Percentiles rank a stretch among this genome's conserved stretches.
These are phyloP conservation scores for Wiebesia pumilae DNA, from an alignment of 1,140 invertebrate species.

Conservation along the genomic window DNA sequence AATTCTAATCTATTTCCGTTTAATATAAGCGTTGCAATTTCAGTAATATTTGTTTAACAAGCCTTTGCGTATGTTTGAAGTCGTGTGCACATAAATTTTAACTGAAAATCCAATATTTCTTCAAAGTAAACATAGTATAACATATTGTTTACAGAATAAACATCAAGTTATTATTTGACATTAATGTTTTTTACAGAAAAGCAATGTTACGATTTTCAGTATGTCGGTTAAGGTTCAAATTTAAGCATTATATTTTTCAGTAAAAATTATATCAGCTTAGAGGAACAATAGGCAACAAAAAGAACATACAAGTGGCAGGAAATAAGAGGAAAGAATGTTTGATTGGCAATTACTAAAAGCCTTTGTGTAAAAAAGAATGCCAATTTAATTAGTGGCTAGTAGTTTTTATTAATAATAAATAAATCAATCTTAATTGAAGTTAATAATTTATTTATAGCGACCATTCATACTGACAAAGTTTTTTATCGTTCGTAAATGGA, in stretches of 20 bases:
- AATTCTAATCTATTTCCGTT: background rate
- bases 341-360: background rate
- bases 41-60: background rate
- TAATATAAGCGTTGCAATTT: constrained; percentile 3
- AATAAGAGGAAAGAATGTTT: background rate
- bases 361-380: no score
- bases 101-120: constrained; percentile 22
- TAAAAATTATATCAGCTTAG: background rate
- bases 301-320: background rate
- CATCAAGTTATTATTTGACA: background rate
- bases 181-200: background rate
- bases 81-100: background rate
- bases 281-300: background rate
- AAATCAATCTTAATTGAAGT: background rate
- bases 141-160: background rate
- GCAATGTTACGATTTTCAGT: background rate
- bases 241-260: background rate
- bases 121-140: background rate
- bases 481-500: background rate
- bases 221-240: background rate
- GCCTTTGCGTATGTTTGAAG: background rate
- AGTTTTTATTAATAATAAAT: constrained; percentile 9
- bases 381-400: background rate
- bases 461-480: background rate
- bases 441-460: background rate